A percentile compares a stretch with the other conserved stretches of the same genome.
Conservation (phyloP, 2,113 vertebrate genomes). For the Lepidothrix coronata region DNA sequence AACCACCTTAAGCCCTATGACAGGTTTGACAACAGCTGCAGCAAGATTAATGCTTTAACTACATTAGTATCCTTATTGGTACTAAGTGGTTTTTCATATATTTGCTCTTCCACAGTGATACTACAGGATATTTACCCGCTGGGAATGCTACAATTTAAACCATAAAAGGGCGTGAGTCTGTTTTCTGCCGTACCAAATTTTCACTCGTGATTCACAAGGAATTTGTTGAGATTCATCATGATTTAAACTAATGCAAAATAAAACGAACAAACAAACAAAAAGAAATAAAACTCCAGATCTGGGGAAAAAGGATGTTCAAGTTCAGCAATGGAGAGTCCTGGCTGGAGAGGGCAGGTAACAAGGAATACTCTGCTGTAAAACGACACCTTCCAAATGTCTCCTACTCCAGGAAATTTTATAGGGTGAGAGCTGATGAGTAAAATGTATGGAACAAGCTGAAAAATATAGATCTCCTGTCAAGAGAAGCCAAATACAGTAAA, state of each 20-base stretch:
- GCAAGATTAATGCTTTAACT: constrained; percentile 52
- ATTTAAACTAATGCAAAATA: background rate
- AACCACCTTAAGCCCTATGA: constrained; percentile 42
- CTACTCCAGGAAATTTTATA: background rate
- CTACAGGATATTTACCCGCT: constrained; percentile 35
- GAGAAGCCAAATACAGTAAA: background rate
- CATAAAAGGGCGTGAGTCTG: background rate
- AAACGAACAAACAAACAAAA: background rate
- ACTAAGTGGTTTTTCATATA: constrained; percentile 51
- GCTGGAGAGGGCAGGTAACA: background rate
- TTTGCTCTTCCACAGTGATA: constrained; percentile 41
- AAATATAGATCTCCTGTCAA: background rate
- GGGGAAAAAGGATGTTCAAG: background rate
- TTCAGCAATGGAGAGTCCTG: background rate
- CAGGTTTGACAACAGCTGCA: constrained; percentile 56
- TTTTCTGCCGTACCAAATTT: background rate
- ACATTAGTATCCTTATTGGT: constrained; percentile 32
- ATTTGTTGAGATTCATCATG: background rate
- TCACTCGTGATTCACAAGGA: background rate
- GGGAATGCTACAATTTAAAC: constrained; percentile 25
- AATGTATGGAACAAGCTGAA: background rate
- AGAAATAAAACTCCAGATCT: background rate
- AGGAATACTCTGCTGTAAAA: background rate
- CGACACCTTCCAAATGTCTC: background rate
- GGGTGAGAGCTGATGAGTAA: background rate